A percentile compares a stretch with the other conserved stretches of the same genome.
Evolutionary conservation across 2,113 vertebrate species (phyloP).

Genomic region (Prunella himalayana): DNA sequence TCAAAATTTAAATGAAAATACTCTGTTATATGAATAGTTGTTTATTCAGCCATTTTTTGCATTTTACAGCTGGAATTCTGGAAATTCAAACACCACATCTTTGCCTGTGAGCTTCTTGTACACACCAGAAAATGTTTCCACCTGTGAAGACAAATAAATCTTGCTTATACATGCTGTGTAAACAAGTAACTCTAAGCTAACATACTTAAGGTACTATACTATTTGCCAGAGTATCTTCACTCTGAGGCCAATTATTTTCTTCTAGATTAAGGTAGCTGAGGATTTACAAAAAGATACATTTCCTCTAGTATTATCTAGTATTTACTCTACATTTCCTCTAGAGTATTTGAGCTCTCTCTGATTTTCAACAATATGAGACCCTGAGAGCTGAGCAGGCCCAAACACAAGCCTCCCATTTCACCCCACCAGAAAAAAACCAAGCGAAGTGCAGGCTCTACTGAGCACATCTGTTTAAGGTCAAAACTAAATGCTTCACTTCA

Average conservation of each 20-base stretch:
- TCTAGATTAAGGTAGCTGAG: neutral
- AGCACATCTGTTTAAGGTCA: neutral
- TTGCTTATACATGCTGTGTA: neutral
- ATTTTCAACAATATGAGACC: neutral
- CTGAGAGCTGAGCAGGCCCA: neutral
- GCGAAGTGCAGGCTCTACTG: neutral
- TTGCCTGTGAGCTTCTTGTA: conserved; percentile 99
- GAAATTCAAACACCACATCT: conserved; percentile 98
- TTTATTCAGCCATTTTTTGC: conserved; percentile 87
- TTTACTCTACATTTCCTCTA: neutral
- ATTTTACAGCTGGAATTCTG: conserved; percentile 96
- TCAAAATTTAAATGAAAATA: conserved; percentile 38
- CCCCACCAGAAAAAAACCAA: fast-evolving
- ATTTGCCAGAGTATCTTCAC: neutral
- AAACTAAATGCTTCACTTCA: neutral
- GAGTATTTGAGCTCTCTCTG: neutral
- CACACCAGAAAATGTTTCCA: conserved; percentile 97
- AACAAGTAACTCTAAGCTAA: neutral
- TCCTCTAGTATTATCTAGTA: neutral
- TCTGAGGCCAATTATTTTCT: neutral
- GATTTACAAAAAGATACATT: neutral
- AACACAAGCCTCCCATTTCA: neutral
- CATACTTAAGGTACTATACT: neutral
- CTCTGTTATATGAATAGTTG: conserved; percentile 70
- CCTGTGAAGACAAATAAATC: conserved; percentile 71